Percentiles rank a stretch among this genome's conserved stretches.
Conservation (phyloP, 2,797 vertebrate species). For the Muscicapa striata region DNA sequence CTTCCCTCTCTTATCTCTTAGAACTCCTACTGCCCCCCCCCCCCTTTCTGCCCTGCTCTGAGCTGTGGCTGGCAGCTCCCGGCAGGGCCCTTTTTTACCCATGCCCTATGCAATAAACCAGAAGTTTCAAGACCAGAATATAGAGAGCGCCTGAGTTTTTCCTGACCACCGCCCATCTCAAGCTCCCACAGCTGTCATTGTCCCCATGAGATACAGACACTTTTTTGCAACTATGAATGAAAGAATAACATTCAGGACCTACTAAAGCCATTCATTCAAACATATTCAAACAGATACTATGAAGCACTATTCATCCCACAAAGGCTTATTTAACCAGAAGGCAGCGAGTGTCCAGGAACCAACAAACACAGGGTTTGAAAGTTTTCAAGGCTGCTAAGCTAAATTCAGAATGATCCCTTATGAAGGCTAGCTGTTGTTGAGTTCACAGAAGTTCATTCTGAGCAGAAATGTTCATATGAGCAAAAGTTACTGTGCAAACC, state of each 20-base stretch:
- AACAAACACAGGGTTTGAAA: not conserved
- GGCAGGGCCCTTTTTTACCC: too few relatives aligned
- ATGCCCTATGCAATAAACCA: too few relatives aligned
- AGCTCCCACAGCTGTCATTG: not conserved
- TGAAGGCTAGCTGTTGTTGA: not conserved
- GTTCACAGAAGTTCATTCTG: not conserved
- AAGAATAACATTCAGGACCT: constrained; percentile 2
- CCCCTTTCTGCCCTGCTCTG: too few relatives aligned
- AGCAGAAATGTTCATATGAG: not conserved
- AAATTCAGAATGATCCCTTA: not conserved
- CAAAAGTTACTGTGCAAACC: not conserved
- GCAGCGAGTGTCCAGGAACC: not conserved
- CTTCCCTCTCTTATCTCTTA: too few relatives aligned
- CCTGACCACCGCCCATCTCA: too few relatives aligned
- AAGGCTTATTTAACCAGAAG: constrained; percentile 3
- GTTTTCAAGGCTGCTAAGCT: not conserved
- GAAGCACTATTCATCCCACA: not conserved
- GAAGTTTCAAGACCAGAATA: too few relatives aligned
- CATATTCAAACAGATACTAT: not conserved
- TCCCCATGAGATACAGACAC: not conserved
- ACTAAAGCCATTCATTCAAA: not conserved
- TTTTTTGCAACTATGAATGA: not conserved
- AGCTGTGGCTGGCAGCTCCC: too few relatives aligned
- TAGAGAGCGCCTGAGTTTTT: too few relatives aligned
- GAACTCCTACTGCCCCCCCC: too few relatives aligned